A percentile compares a stretch with the other conserved stretches of the same genome.
Conservation (phyloP, 2,888 invertebrate species). For the Conchocele bisecta region DNA sequence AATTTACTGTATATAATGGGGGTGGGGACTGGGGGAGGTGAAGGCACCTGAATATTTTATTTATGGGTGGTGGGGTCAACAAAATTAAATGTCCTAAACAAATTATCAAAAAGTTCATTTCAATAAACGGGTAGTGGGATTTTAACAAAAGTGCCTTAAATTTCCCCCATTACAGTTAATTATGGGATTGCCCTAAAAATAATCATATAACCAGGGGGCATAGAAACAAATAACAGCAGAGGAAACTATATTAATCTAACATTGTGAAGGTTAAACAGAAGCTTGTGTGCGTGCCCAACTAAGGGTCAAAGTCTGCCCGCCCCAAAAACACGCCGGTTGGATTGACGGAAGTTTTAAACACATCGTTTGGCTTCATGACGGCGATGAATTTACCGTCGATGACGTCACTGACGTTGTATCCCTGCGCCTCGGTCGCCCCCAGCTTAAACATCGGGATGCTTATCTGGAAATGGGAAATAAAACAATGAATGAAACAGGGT, state of each 20-base stretch:
- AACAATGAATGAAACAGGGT: too few species aligned
- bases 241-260: not conserved
- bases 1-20: too few species aligned
- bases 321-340: constrained; percentile 39
- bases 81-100: too few species aligned
- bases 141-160: too few species aligned
- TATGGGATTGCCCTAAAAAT: not conserved
- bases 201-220: not conserved
- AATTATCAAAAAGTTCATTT: too few species aligned
- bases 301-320: not conserved
- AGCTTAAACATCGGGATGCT: constrained; percentile 45
- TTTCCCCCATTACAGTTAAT: too few species aligned
- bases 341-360: constrained; percentile 21
- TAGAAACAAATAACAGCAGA: not conserved
- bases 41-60: too few species aligned
- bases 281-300: not conserved
- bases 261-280: not conserved
- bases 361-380: constrained; percentile 39
- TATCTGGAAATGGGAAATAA: constrained; percentile 28
- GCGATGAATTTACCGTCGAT: constrained; percentile 71
- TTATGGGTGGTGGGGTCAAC: too few species aligned
- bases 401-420: constrained; percentile 76
- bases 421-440: constrained; percentile 60
- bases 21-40: too few species aligned
- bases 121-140: too few species aligned